Evolutionary conservation across 2,797 vertebrate genomes (phyloP).

Genomic region (Dermochelys coriacea): DNA sequence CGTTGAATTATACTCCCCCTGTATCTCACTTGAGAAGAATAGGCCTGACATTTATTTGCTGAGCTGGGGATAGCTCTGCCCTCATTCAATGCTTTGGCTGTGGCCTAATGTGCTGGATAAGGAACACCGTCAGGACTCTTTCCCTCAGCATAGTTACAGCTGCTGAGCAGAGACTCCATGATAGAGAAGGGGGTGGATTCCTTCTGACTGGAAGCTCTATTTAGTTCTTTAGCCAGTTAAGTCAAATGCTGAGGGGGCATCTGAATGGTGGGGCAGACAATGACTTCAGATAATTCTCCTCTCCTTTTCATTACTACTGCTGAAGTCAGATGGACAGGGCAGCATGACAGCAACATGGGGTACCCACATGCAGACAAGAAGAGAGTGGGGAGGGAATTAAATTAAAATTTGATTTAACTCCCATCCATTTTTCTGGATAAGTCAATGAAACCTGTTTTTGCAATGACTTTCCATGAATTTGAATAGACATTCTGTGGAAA

Average conservation of each 20-base stretch:
- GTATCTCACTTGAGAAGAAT: not conserved
- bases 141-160: too few species aligned
- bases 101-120: not conserved
- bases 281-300: not conserved
- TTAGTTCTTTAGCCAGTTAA: not conserved
- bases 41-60: not conserved
- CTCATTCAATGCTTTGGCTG: not conserved
- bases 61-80: not conserved
- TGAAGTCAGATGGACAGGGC: not conserved
- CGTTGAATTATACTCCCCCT: not conserved
- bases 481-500: not conserved
- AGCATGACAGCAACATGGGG: not conserved
- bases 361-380: not conserved
- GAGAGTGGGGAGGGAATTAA: not conserved
- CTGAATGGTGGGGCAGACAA: not conserved
- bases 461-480: not conserved
- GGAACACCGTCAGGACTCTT: accelerated
- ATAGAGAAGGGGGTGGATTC: not conserved
- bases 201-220: not conserved
- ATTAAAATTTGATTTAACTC: too few species aligned
- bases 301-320: not conserved
- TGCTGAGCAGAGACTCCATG: too few species aligned
- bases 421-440: too few species aligned
- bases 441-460: not conserved
- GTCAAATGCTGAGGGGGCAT: not conserved